Evolutionary conservation across 2,113 vertebrate genomes (phyloP).

Genomic region (Microcebus murinus): DNA sequence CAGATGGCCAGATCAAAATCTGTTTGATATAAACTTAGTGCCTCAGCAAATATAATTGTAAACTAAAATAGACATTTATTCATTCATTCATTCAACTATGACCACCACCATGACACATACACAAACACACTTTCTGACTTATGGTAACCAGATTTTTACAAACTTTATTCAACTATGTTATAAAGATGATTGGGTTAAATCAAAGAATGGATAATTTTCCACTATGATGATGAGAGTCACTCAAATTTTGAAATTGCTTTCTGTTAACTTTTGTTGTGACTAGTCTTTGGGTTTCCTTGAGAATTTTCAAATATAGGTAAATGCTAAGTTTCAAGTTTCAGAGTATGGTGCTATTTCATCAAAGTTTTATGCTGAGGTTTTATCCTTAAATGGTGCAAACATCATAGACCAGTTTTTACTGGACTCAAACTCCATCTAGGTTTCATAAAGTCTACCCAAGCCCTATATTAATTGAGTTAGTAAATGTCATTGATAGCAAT

Average conservation of each 20-base stretch:
- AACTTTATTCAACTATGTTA: neutral
- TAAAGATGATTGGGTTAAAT: neutral
- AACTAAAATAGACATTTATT: neutral
- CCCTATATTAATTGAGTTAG: neutral
- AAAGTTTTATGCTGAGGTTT: neutral
- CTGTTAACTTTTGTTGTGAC: neutral
- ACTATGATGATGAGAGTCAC: neutral
- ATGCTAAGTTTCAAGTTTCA: neutral
- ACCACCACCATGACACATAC: neutral
- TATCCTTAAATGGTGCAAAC: neutral
- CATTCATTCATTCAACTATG: neutral
- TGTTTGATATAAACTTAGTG: neutral
- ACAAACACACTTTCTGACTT: neutral
- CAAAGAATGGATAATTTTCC: neutral
- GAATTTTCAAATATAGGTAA: conserved; percentile 22
- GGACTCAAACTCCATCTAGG: neutral
- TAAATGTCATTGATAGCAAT: neutral
- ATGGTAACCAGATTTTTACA: neutral
- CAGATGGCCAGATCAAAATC: neutral
- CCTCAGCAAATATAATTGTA: neutral
- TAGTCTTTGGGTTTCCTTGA: neutral
- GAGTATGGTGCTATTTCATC: neutral
- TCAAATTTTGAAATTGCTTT: neutral
- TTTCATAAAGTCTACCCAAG: neutral
- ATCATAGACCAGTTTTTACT: neutral